These are phyloP conservation scores for Gallinago solitaria DNA, from an alignment of 2,797 vertebrate genomes.

Conservation along the genomic window DNA sequence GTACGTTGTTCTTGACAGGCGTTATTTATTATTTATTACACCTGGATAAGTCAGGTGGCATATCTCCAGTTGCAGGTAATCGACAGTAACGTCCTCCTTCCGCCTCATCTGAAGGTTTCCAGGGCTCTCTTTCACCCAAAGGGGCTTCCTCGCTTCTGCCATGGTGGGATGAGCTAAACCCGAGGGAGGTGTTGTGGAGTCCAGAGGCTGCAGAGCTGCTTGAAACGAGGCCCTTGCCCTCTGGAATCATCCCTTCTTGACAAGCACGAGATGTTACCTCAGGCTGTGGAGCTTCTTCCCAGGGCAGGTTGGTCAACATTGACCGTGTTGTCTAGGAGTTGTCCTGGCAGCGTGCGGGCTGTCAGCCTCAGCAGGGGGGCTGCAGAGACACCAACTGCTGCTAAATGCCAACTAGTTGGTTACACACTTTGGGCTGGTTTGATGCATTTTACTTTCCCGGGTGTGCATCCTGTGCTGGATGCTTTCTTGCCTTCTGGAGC, in stretches of 20 bases:
- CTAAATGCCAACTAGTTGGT: background rate
- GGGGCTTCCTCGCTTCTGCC: background rate
- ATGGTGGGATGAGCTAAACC: background rate
- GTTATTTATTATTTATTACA: background rate
- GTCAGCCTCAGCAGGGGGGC: background rate
- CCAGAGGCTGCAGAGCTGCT: background rate
- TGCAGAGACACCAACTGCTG: background rate
- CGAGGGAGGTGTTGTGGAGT: background rate
- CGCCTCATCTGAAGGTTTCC: background rate
- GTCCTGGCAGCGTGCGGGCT: background rate
- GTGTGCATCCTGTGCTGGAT: accelerated
- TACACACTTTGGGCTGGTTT: background rate
- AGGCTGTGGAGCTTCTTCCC: background rate
- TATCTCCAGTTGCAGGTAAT: background rate
- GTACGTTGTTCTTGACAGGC: background rate
- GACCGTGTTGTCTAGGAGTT: background rate
- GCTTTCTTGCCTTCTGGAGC: background rate
- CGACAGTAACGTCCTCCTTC: background rate
- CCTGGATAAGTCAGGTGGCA: background rate
- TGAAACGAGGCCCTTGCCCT: background rate
- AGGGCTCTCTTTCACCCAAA: background rate
- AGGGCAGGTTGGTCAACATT: background rate
- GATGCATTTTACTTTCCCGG: background rate
- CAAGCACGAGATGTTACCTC: background rate
- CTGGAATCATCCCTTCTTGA: background rate